These are phyloP conservation scores for Drosophila formosana DNA, from an alignment of 2,888 invertebrate genomes.

Conservation along the genomic window DNA sequence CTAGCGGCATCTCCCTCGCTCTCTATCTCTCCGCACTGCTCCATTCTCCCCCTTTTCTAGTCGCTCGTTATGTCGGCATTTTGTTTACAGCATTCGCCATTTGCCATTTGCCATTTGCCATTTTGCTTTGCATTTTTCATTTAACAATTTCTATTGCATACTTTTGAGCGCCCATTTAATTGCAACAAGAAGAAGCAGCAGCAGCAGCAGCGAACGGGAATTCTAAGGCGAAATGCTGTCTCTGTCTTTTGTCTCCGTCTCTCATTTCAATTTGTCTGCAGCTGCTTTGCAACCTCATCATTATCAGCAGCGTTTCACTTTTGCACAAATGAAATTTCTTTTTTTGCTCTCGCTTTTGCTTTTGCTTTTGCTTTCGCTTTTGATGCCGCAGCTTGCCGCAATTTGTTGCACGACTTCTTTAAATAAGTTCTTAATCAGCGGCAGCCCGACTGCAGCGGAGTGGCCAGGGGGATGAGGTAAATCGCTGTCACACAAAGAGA, in stretches of 20 bases:
- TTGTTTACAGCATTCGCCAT: conserved; percentile 30
- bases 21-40: neutral
- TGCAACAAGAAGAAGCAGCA: conserved; percentile 47
- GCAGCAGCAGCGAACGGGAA: conserved; percentile 10
- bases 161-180: conserved; percentile 70
- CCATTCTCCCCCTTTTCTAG: neutral
- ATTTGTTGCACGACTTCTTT: conserved; percentile 45
- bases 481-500: conserved; percentile 33
- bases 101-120: conserved; percentile 17
- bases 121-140: conserved; percentile 39
- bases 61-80: conserved; percentile 14
- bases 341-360: conserved; percentile 27
- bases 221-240: conserved; percentile 51
- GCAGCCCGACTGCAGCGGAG: conserved; percentile 30
- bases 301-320: conserved; percentile 38
- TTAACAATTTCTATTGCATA: conserved; percentile 56
- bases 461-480: neutral
- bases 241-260: neutral
- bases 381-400: conserved; percentile 37
- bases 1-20: neutral
- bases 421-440: conserved; percentile 67
- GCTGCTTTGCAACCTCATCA: conserved; percentile 20
- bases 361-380: conserved; percentile 34
- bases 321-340: conserved; percentile 67
- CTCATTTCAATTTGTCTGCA: conserved; percentile 49